Conservation (phyloP, 2,797 vertebrate species). For the Spinus pinus region DNA sequence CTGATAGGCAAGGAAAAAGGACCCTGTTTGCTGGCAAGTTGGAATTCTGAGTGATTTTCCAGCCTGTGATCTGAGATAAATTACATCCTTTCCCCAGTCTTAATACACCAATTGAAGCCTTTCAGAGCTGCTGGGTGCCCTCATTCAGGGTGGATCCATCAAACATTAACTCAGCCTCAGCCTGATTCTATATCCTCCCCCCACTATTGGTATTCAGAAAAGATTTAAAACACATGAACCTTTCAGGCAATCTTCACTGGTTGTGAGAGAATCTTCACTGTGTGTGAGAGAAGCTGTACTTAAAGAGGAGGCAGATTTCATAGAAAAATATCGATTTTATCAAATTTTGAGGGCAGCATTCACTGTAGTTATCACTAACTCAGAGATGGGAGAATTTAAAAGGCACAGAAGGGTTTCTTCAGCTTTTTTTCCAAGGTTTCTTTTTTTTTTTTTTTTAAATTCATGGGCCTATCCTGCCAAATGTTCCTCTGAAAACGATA, state of each 20-base stretch:
- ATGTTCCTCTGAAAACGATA: constrained; percentile 34
- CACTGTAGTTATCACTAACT: background rate
- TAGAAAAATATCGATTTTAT: background rate
- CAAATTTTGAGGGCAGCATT: background rate
- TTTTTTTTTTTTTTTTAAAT: background rate
- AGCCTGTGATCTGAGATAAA: background rate
- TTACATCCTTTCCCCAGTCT: background rate
- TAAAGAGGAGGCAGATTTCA: background rate
- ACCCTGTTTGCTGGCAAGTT: background rate
- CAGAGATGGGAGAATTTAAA: background rate
- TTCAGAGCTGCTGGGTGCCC: background rate
- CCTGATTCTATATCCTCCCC: background rate
- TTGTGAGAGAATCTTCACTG: too few species aligned
- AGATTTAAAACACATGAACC: background rate
- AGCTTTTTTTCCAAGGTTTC: background rate
- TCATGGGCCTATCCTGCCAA: constrained; percentile 17
- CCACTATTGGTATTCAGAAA: background rate
- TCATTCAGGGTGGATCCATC: background rate
- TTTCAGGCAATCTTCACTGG: background rate
- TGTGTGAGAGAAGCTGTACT: background rate
- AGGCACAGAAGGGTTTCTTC: background rate
- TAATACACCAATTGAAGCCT: background rate
- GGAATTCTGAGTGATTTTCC: background rate
- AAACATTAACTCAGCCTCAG: background rate
- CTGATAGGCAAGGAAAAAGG: background rate